phyloP scores from a whole-genome alignment of 2,797 vertebrate species.

The Pseudopleuronectes americanus region DNA sequence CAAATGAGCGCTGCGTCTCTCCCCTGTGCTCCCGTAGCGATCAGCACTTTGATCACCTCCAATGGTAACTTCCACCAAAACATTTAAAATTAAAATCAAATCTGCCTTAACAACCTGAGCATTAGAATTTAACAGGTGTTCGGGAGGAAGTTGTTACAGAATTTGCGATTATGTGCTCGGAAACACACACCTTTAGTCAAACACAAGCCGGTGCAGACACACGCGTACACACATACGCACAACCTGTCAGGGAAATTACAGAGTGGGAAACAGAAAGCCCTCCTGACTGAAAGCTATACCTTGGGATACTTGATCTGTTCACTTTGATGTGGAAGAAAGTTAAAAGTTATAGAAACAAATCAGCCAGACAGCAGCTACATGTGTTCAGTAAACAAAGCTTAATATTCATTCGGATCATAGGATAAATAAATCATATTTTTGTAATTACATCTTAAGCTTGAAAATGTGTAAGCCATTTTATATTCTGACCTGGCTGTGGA shows the following conservation, averaged over 20 bases:
- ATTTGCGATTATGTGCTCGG: conserved; percentile 78
- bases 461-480: conserved; percentile 39
- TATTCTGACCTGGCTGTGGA: conserved; percentile 24
- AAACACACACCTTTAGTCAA: conserved; percentile 69
- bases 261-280: conserved; percentile 77
- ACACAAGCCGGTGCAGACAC: conserved; percentile 38
- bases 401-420: conserved; percentile 73
- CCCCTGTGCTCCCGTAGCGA: conserved; percentile 70
- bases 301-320: conserved; percentile 79
- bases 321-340: conserved; percentile 85
- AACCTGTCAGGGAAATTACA: conserved; percentile 81
- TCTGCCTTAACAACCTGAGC: conserved; percentile 78
- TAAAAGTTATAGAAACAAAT: conserved; percentile 80
- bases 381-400: conserved; percentile 83
- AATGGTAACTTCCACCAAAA: conserved; percentile 78
- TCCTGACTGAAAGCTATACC: conserved; percentile 79
- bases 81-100: conserved; percentile 86
- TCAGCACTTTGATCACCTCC: conserved; percentile 82
- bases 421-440: conserved; percentile 39
- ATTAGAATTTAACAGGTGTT: conserved; percentile 86
- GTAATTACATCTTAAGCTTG: conserved; percentile 45
- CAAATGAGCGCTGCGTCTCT: conserved; percentile 77
- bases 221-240: conserved; percentile 41
- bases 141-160: conserved; percentile 82
- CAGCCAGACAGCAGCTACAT: conserved; percentile 76